Conservation (phyloP, 30 jellyfish, hydroid and myxozoan genomes). For the Hydra vulgaris region DNA sequence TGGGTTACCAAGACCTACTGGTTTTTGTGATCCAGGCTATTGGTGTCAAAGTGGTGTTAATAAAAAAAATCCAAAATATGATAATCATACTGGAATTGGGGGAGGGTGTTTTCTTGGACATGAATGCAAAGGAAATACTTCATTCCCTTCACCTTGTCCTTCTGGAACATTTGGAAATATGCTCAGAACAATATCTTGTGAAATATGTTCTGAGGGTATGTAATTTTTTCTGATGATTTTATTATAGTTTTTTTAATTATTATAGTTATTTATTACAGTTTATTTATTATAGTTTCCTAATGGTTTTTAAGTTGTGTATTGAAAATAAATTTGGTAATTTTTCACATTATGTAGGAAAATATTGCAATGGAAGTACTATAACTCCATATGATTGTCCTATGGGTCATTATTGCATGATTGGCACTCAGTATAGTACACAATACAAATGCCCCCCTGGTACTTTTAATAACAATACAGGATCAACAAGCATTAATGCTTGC, state of each 20-base stretch:
- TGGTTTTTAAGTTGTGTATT: background rate
- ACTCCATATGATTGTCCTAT: too few species aligned
- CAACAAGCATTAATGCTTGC: slow-evolving; percentile 74
- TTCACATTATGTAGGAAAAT: background rate
- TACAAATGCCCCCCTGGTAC: slow-evolving; percentile 72
- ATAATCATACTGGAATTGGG: slow-evolving; percentile 82
- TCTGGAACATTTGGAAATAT: slow-evolving; percentile 58
- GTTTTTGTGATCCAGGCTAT: slow-evolving; percentile 76
- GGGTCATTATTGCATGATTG: slow-evolving; percentile 81
- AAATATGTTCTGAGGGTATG: slow-evolving; percentile 54
- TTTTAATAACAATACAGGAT: slow-evolving; percentile 58
- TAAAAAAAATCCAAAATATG: slow-evolving; percentile 48
- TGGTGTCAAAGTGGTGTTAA: slow-evolving; percentile 79
- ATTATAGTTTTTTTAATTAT: too few species aligned
- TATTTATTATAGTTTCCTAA: background rate
- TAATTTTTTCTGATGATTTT: too few species aligned
- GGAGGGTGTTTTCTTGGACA: slow-evolving; percentile 69
- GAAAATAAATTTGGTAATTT: background rate
- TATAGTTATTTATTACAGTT: background rate
- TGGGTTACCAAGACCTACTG: slow-evolving; percentile 62
- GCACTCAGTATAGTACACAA: slow-evolving; percentile 52
- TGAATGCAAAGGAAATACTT: slow-evolving; percentile 69
- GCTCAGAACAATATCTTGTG: slow-evolving; percentile 42
- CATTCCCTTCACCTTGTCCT: slow-evolving; percentile 61
- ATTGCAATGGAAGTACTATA: too few species aligned